A percentile compares a stretch with the other conserved stretches of the same genome.
Evolutionary conservation across 2,113 vertebrate genomes (phyloP).

Genomic region (Sardina pilchardus): DNA sequence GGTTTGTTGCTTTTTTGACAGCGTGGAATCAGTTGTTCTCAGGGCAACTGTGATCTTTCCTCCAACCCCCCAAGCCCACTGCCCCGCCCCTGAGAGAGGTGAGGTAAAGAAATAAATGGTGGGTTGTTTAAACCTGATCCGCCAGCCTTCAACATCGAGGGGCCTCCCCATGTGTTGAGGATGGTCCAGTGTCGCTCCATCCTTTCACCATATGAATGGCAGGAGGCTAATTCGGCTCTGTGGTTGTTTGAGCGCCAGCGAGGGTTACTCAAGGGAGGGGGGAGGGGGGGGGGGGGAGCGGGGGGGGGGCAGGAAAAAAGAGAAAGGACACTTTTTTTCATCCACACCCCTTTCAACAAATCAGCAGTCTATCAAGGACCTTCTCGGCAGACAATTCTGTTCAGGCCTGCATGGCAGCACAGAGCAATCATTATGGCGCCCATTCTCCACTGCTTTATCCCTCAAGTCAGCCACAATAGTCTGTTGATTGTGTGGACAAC

Average conservation of each 20-base stretch:
- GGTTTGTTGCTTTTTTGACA: neutral
- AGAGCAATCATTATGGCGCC: slow-evolving; percentile 94
- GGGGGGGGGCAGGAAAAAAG: slow-evolving; percentile 51
- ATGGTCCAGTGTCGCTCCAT: slow-evolving; percentile 61
- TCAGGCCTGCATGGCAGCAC: slow-evolving; percentile 84
- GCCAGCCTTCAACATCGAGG: slow-evolving; percentile 12
- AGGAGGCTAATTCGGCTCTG: slow-evolving; percentile 59
- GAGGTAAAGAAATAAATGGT: slow-evolving; percentile 17
- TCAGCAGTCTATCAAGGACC: slow-evolving; percentile 91
- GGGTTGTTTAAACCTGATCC: slow-evolving; percentile 26
- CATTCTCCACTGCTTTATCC: slow-evolving; percentile 90
- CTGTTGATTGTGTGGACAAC: slow-evolving; percentile 99
- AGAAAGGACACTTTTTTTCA: slow-evolving; percentile 86
- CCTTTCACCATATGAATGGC: slow-evolving; percentile 64
- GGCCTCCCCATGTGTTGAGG: slow-evolving; percentile 49
- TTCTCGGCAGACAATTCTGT: slow-evolving; percentile 88
- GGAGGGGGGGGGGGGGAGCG: neutral
- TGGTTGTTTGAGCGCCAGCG: slow-evolving; percentile 61
- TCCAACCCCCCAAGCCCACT: neutral
- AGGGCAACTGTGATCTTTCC: neutral
- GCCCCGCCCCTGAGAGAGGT: slow-evolving; percentile 15
- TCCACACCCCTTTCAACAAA: slow-evolving; percentile 85
- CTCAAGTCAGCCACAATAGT: slow-evolving; percentile 96
- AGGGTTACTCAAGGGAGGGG: slow-evolving; percentile 33
- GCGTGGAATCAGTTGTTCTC: neutral